Conservation (phyloP, 2,797 vertebrate genomes). For the Poecilia wingei region DNA sequence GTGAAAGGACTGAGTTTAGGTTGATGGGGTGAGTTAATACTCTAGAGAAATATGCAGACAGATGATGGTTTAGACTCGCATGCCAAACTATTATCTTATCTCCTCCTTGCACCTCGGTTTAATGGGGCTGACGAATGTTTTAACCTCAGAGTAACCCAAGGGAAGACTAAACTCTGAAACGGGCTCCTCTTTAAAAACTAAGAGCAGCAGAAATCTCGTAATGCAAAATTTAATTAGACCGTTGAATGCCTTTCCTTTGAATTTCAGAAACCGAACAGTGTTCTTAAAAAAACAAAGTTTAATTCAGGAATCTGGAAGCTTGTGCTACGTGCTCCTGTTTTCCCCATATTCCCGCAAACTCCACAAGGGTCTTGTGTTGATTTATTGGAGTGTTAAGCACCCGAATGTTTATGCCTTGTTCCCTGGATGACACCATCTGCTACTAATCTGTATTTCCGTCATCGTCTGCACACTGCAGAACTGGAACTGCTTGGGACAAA, state of each 20-base stretch:
- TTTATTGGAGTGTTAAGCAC: slow-evolving; percentile 65
- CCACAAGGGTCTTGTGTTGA: slow-evolving; percentile 57
- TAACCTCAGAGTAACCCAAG: slow-evolving; percentile 14
- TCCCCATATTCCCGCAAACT: slow-evolving; percentile 48
- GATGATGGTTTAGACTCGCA: slow-evolving; percentile 56
- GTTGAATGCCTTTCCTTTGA: neutral
- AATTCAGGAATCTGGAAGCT: slow-evolving; percentile 46
- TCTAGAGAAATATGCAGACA: slow-evolving; percentile 50
- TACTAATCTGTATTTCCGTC: slow-evolving; percentile 73
- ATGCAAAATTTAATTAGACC: slow-evolving; percentile 5
- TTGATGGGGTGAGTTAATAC: slow-evolving; percentile 41
- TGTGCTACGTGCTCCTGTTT: slow-evolving; percentile 57
- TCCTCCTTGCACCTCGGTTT: slow-evolving; percentile 45
- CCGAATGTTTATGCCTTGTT: slow-evolving; percentile 64
- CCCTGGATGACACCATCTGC: slow-evolving; percentile 75
- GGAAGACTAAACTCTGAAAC: slow-evolving; percentile 15
- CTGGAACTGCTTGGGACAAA: slow-evolving; percentile 40
- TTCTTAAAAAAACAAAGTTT: slow-evolving; percentile 19
- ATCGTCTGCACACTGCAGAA: slow-evolving; percentile 58
- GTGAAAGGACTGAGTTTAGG: slow-evolving; percentile 35
- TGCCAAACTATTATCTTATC: slow-evolving; percentile 60
- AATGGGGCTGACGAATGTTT: slow-evolving; percentile 40
- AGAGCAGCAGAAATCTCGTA: slow-evolving; percentile 1
- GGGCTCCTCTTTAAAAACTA: slow-evolving; percentile 1
- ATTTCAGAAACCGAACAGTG: slow-evolving; percentile 1